Evolutionary conservation across 2,797 vertebrate species (phyloP), one percentile per base, ranked within the genome.

Genomic region (Cryptoblepharus egeriae): DNA sequence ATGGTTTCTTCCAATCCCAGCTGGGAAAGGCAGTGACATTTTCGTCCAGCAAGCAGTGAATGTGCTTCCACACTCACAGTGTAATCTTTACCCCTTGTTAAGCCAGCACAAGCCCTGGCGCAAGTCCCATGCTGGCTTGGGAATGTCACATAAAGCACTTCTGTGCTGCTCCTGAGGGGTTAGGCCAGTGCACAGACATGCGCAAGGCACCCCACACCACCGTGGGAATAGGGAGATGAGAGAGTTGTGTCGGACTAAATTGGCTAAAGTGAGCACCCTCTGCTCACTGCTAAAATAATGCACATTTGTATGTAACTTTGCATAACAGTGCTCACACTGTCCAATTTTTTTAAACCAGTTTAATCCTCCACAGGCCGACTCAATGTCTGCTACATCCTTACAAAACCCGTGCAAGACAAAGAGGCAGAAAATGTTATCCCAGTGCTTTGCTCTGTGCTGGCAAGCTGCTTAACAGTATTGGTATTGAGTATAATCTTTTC

Each of bases 291-390:
- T 67, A 35, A 67, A 20, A 32, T 7, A 3, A 35, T 67, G 64
- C 64, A 37, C 30, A 22, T 37, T 8, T 20, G 35, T 67, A 18
- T 67, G 32, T 37, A 67, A 52, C 49, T 52, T 52, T 0, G 0
- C 49, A 0, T 0, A 16, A 0, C 1, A 20, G 1, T 24, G 11
- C 65, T 65, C 35, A 15, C 65, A 30, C 0, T 1, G 0, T 6
- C 42, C 35, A 20, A 77, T 68, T 76, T 2, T 28, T 72, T 39
- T 65, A 0, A 15, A 58, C 57, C 18, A 58, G 5, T 61, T 70
- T 80, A 76, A 76, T 75, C 73, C 57, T 26, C 10, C 57, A n/a
- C 32, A 37, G 68, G 67, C 70, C 63, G 90, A 89, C 87, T 70
- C 73, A 65, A n/a, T 16, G 0, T 12, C 65, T 81, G n/a, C 67